phyloP scores from a whole-genome alignment of 2,797 vertebrate species.

The Semaprochilodus insignis region DNA sequence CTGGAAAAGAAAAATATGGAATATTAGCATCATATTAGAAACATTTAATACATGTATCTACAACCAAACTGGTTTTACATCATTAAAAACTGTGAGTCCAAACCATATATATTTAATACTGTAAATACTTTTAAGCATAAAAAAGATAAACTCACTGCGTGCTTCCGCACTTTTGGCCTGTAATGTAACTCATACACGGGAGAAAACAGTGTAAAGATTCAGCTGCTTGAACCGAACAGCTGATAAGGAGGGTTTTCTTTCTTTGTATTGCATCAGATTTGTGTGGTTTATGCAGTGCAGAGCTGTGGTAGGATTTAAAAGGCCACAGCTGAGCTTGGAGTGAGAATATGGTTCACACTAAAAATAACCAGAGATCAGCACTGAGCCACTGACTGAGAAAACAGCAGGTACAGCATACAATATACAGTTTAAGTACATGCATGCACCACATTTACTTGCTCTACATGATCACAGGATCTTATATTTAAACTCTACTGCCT shows the following conservation, averaged over 20 bases:
- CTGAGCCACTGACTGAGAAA: constrained; percentile 8
- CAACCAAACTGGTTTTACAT: too few species aligned
- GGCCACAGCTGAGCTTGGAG: constrained; percentile 27
- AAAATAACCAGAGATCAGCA: constrained; percentile 28
- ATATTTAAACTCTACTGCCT: neutral
- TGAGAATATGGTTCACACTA: constrained; percentile 34
- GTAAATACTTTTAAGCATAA: neutral
- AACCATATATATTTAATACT: too few species aligned
- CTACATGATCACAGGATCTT: neutral
- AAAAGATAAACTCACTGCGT: neutral
- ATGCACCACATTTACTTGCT: neutral
- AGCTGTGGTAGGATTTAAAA: constrained; percentile 57
- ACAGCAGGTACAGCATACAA: neutral
- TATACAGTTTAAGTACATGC: neutral
- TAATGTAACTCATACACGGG: constrained; percentile 55
- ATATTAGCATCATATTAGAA: too few species aligned
- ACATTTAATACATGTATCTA: too few species aligned
- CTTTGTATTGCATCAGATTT: constrained; percentile 75
- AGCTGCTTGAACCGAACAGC: neutral
- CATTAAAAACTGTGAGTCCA: too few species aligned
- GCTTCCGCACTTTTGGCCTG: neutral
- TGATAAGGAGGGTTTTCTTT: constrained; percentile 60
- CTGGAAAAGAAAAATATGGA: too few species aligned
- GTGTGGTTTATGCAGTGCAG: constrained; percentile 49
- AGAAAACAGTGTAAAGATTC: constrained; percentile 46